Percentiles rank a stretch among this genome's conserved stretches.
phyloP scores from a whole-genome alignment of 2,113 vertebrate species.

The Notarius lentiginosus region DNA sequence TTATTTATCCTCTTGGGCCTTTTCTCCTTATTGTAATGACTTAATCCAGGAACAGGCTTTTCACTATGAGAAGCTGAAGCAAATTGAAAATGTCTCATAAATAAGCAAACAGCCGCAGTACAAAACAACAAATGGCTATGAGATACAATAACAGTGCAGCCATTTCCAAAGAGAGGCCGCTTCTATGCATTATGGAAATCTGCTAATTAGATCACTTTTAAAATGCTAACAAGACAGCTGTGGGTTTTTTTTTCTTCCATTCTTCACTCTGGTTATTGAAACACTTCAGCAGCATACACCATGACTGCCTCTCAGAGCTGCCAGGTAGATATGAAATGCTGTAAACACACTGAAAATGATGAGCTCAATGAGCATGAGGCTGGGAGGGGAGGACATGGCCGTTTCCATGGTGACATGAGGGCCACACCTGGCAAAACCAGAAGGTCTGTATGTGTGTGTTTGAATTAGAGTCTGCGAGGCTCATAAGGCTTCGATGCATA shows the following conservation, averaged over 20 bases:
- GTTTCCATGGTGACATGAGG: conserved; percentile 51
- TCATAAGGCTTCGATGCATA: background rate
- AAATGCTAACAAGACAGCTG: conserved; percentile 55
- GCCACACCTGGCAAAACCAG: conserved; percentile 37
- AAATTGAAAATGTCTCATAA: conserved; percentile 60
- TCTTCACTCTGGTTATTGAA: conserved; percentile 23
- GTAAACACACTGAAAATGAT: conserved; percentile 33
- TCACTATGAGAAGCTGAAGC: conserved; percentile 47
- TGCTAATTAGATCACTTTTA: conserved; percentile 57
- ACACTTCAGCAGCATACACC: background rate
- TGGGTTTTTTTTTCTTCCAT: background rate
- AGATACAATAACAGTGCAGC: conserved; percentile 55
- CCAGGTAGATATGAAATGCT: conserved; percentile 21
- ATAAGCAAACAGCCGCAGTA: conserved; percentile 54
- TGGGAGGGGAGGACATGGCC: background rate
- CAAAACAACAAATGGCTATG: conserved; percentile 39
- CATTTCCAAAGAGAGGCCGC: conserved; percentile 52
- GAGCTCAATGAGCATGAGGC: conserved; percentile 21
- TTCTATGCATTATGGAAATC: conserved; percentile 58
- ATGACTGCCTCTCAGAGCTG: background rate
- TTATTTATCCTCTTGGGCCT: conserved; percentile 59
- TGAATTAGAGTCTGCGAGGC: background rate
- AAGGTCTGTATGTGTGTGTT: background rate
- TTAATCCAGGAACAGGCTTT: conserved; percentile 54
- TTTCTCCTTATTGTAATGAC: conserved; percentile 57